These are phyloP conservation scores for Falco rusticolus DNA, from an alignment of 2,797 vertebrate genomes.

Conservation along the genomic window DNA sequence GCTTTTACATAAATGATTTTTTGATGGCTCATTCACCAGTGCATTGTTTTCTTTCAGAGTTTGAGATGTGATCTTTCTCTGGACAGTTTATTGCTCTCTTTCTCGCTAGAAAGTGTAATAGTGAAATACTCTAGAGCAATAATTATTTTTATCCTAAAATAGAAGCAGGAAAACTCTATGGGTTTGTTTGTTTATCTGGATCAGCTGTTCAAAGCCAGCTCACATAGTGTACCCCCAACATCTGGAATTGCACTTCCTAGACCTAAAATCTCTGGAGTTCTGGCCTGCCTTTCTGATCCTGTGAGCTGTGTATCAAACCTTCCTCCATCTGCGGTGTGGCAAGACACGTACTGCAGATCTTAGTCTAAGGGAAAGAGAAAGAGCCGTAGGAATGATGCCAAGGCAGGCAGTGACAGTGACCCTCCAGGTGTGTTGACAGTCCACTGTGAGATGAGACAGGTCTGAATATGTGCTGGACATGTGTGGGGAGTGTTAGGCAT, in stretches of 20 bases:
- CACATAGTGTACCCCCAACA: neutral
- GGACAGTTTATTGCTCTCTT: neutral
- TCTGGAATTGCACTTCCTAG: neutral
- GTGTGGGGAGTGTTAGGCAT: neutral
- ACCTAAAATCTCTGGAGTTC: neutral
- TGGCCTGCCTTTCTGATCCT: neutral
- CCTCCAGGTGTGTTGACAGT: neutral
- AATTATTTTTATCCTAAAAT: neutral
- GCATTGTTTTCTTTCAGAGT: neutral
- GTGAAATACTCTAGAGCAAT: neutral
- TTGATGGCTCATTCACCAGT: neutral
- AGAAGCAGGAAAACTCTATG: neutral
- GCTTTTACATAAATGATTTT: conserved; percentile 40
- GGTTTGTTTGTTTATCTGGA: neutral
- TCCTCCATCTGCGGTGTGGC: neutral
- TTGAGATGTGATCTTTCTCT: neutral
- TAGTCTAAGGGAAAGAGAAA: neutral
- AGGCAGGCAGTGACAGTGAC: neutral
- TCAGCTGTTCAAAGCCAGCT: neutral
- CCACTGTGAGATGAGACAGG: neutral
- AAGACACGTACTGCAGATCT: accelerated
- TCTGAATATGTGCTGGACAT: neutral
- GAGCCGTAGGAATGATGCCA: neutral
- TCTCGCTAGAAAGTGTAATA: neutral
- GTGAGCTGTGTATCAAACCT: neutral